Percentiles rank a stretch among this genome's conserved stretches.
Conservation (phyloP, 2,113 vertebrate genomes). For the Sitta europaea region DNA sequence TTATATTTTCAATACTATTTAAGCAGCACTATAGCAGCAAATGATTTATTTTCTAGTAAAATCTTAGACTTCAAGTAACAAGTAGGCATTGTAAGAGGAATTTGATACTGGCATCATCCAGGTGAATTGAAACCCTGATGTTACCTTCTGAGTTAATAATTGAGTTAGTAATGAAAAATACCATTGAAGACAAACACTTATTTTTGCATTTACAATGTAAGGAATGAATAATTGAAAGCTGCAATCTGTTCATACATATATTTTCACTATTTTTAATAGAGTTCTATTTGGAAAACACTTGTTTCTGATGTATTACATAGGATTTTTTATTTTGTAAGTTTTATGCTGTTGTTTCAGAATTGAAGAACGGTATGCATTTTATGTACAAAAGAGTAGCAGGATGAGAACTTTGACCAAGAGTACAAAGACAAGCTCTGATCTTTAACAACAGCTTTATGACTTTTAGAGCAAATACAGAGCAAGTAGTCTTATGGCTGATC, state of each 20-base stretch:
- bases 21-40: not conserved
- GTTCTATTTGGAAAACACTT: not conserved
- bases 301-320: not conserved
- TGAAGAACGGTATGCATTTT: not conserved
- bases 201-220: not conserved
- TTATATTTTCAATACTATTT: conserved; percentile 1
- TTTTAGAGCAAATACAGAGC: not conserved
- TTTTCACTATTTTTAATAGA: not conserved
- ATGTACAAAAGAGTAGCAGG: not conserved
- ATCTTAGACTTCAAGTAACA: not conserved
- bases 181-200: not conserved
- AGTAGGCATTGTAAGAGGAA: not conserved
- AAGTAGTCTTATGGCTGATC: not conserved
- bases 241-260: not conserved
- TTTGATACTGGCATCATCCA: not conserved
- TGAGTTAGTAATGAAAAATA: not conserved
- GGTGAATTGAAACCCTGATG: not conserved
- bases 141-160: not conserved
- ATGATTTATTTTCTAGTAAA: not conserved
- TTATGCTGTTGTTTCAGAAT: not conserved
- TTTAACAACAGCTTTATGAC: not conserved
- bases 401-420: not conserved
- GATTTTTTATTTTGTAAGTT: not conserved
- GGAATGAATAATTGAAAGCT: not conserved
- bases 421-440: not conserved